phyloP scores from a whole-genome alignment of 2,113 vertebrate genomes.

The Abramis brama region DNA sequence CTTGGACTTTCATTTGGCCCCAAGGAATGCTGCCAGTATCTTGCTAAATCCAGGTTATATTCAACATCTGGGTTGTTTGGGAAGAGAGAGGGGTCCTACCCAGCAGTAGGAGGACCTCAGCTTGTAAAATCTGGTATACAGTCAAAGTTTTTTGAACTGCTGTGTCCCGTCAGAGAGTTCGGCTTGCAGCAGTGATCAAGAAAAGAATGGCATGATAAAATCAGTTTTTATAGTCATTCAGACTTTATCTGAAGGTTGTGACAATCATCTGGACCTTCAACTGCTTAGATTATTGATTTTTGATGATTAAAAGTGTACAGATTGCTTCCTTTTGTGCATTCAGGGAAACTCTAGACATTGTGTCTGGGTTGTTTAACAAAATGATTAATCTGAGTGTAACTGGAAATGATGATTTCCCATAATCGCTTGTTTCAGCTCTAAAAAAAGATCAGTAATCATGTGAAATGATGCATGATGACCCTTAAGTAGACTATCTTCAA shows the following conservation, averaged over 20 bases:
- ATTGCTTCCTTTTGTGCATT: background rate
- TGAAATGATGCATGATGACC: background rate
- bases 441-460: background rate
- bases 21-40: background rate
- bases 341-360: background rate
- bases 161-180: background rate
- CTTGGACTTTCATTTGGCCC: background rate
- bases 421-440: background rate
- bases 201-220: background rate
- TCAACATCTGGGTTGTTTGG: background rate
- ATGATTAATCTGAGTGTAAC: slow-evolving; percentile 13
- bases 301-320: background rate
- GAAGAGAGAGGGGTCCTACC: background rate
- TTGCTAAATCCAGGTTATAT: background rate
- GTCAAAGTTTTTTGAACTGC: background rate
- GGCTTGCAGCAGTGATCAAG: background rate
- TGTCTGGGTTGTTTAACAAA: background rate
- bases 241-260: background rate
- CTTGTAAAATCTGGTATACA: slow-evolving; percentile 28
- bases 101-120: background rate
- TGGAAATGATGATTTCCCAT: slow-evolving; percentile 1
- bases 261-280: background rate
- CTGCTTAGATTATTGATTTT: background rate
- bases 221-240: background rate
- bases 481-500: background rate